Evolutionary conservation across 2,113 vertebrate species (phyloP).

Genomic region (Boleophthalmus pectinirostris): DNA sequence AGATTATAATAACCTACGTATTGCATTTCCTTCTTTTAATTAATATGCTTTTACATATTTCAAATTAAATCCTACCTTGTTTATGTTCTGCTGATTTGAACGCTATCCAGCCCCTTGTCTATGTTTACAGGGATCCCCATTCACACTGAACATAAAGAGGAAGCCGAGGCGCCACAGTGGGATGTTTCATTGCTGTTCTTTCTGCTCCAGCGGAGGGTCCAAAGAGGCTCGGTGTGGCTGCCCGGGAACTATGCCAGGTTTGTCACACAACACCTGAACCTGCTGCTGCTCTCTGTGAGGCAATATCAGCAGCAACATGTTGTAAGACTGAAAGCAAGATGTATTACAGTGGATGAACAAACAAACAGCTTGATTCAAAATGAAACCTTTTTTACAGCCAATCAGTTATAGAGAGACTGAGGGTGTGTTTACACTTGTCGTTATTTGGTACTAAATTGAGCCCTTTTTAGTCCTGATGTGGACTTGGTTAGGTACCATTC

Average conservation of each 20-base stretch:
- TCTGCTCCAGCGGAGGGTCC: conserved; percentile 91
- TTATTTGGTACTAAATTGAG: no score
- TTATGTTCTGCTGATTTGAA: not conserved
- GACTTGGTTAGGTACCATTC: no score
- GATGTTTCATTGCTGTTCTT: conserved; percentile 90
- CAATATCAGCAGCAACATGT: not conserved
- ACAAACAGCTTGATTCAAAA: no score
- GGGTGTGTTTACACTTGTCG: no score
- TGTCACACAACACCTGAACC: conserved; percentile 8
- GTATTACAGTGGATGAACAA: not conserved
- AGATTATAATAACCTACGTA: not conserved
- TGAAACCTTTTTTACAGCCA: not conserved
- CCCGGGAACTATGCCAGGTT: conserved; percentile 92
- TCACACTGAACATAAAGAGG: conserved; percentile 79
- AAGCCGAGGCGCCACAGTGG: conserved; percentile 80
- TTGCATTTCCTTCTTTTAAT: not conserved
- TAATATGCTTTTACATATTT: not conserved
- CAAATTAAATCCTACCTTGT: not conserved
- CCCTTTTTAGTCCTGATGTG: no score
- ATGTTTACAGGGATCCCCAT: conserved; percentile 85
- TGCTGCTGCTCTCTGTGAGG: not conserved
- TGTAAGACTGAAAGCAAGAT: not conserved
- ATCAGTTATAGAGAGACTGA: no score
- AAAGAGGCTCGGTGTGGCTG: conserved; percentile 88
- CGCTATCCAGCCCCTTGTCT: not conserved